Evolutionary conservation across 2,113 vertebrate genomes (phyloP).

Genomic region (Axis porcinus): DNA sequence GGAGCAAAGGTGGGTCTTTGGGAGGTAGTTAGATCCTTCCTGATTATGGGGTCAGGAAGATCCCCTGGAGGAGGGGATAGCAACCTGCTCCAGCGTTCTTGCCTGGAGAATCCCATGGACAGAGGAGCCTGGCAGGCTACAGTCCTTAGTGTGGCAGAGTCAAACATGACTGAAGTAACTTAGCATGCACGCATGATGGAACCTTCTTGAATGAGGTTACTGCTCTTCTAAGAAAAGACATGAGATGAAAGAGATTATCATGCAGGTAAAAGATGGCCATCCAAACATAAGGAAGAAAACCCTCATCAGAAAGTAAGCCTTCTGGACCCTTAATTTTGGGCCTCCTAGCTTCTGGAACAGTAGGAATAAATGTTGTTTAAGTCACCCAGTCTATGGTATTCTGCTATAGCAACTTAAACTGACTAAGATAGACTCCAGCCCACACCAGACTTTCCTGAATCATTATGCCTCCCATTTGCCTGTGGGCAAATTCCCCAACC

Average conservation of each 20-base stretch:
- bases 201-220: background rate
- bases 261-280: background rate
- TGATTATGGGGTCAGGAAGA: background rate
- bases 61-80: background rate
- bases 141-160: background rate
- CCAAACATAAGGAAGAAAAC: background rate
- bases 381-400: background rate
- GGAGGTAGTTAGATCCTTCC: background rate
- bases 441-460: conserved; percentile 39
- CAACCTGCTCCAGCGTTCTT: background rate
- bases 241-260: background rate
- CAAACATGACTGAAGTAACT: rapidly evolving
- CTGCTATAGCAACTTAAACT: background rate
- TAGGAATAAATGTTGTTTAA: background rate
- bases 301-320: background rate
- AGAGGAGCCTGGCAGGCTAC: background rate
- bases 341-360: background rate
- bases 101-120: background rate
- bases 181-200: rapidly evolving
- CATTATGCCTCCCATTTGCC: conserved; percentile 56
- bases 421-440: background rate
- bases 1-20: background rate
- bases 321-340: background rate
- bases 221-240: background rate
- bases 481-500: conserved; percentile 45